phyloP scores from a whole-genome alignment of 2,113 vertebrate genomes.

The Uropsilus gracilis region DNA sequence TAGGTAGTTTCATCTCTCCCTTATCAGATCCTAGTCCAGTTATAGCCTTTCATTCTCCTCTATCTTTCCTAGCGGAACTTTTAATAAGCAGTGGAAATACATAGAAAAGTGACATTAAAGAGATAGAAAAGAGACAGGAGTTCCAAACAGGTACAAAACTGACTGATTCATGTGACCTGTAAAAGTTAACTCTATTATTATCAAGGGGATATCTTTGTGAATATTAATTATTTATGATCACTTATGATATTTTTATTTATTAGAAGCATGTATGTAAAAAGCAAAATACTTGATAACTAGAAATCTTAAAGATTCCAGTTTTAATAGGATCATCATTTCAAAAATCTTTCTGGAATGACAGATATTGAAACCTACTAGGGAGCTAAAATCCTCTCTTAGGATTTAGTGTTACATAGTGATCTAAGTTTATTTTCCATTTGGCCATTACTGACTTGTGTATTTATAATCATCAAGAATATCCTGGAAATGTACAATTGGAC shows the following conservation, averaged over 20 bases:
- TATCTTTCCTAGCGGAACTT: not conserved
- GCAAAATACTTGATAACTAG: not conserved
- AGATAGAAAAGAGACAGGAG: not conserved
- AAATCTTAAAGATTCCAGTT: slow-evolving; percentile 1
- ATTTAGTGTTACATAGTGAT: not conserved
- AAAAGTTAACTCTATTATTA: not conserved
- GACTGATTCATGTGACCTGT: not conserved
- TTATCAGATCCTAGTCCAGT: not conserved
- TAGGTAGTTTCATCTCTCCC: not conserved
- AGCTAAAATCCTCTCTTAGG: not conserved
- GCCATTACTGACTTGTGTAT: slow-evolving; percentile 44
- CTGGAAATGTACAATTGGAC: slow-evolving; percentile 43
- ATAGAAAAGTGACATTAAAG: not conserved
- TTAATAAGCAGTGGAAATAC: not conserved
- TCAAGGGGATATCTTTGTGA: not conserved
- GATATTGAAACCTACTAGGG: not conserved
- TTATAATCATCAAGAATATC: not conserved
- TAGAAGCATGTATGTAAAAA: not conserved
- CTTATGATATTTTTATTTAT: slow-evolving; percentile 23
- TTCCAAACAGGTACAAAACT: not conserved
- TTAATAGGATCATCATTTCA: slow-evolving; percentile 20
- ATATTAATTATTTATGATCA: slow-evolving; percentile 7
- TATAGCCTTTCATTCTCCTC: not conserved
- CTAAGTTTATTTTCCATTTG: slow-evolving; percentile 49
- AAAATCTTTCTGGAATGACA: slow-evolving; percentile 21